Evolutionary conservation across 2,113 vertebrate species (phyloP).

Genomic region (Tapirus terrestris): DNA sequence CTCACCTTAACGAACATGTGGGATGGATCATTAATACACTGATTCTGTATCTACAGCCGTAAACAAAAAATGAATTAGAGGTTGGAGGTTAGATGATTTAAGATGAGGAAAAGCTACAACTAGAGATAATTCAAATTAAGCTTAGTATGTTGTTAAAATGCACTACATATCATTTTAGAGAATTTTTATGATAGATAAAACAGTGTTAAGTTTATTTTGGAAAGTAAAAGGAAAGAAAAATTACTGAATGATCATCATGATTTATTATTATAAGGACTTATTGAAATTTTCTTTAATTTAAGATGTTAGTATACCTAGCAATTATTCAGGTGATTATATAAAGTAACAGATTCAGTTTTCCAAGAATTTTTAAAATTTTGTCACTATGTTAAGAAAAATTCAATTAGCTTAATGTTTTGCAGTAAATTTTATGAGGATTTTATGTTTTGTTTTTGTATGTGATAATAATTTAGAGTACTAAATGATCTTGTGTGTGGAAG

Average conservation of each 20-base stretch:
- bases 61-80: slow-evolving; percentile 36
- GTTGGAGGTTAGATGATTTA: neutral
- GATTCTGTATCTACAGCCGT: neutral
- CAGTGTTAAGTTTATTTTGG: slow-evolving; percentile 12
- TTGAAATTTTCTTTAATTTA: neutral
- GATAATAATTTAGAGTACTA: neutral
- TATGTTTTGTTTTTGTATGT: neutral
- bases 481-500: neutral
- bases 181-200: neutral
- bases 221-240: neutral
- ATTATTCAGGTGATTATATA: neutral
- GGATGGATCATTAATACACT: neutral
- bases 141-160: neutral
- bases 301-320: neutral
- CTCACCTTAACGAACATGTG: neutral
- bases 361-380: neutral
- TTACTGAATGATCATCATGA: neutral
- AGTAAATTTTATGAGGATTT: neutral
- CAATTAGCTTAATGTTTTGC: slow-evolving; percentile 1
- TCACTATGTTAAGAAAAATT: neutral
- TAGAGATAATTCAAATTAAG: slow-evolving; percentile 2
- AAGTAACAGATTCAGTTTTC: slow-evolving; percentile 10
- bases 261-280: neutral
- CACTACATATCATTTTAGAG: neutral
- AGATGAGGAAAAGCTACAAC: neutral